Conservation (phyloP, 2,113 vertebrate species). For the Crotophaga sulcirostris region DNA sequence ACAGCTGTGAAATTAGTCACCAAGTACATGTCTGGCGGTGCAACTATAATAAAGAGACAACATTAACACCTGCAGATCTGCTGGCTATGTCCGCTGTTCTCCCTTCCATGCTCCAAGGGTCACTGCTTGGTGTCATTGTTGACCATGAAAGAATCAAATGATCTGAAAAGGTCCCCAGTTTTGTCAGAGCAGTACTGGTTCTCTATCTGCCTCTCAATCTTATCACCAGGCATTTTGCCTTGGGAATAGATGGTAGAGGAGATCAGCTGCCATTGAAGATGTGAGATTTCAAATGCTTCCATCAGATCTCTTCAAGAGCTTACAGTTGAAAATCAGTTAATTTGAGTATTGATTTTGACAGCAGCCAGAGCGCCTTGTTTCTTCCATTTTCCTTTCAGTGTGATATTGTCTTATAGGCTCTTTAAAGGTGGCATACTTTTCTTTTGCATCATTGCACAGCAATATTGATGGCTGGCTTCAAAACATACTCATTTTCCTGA, state of each 20-base stretch:
- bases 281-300: background rate
- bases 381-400: background rate
- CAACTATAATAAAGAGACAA: background rate
- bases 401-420: background rate
- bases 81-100: background rate
- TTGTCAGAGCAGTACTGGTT: background rate
- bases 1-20: background rate
- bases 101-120: background rate
- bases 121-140: rapidly evolving
- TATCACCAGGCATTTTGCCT: background rate
- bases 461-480: background rate
- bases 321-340: background rate
- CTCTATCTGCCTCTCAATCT: background rate
- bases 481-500: background rate
- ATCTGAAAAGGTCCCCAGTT: background rate
- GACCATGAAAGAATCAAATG: background rate
- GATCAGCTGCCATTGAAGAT: background rate
- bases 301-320: background rate
- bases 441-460: background rate
- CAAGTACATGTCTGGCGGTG: background rate
- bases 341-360: background rate
- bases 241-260: background rate
- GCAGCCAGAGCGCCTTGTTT: background rate
- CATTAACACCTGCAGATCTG: background rate
- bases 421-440: background rate